Evolutionary conservation across 2,797 vertebrate species (phyloP).

Genomic region (Amblyraja radiata): DNA sequence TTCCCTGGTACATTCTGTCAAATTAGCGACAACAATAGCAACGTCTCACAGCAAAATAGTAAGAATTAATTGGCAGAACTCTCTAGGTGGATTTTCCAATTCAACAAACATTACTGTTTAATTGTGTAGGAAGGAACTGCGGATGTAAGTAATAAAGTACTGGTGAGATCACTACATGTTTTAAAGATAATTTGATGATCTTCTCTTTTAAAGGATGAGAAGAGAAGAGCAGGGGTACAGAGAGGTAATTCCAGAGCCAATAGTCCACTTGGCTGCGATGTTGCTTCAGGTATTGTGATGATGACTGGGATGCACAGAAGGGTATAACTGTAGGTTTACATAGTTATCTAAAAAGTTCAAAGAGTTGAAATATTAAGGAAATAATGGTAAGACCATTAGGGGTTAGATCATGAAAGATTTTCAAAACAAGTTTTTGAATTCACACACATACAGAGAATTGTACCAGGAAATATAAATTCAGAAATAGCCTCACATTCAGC

Average conservation of each 20-base stretch:
- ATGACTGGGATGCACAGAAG: background rate
- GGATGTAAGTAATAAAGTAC: background rate
- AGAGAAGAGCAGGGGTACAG: background rate
- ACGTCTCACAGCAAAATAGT: background rate
- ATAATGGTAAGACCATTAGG: no score
- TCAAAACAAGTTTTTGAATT: background rate
- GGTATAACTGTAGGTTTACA: background rate
- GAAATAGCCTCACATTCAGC: background rate
- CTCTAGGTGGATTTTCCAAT: background rate
- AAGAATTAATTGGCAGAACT: background rate
- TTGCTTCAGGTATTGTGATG: no score
- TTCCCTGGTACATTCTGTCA: background rate
- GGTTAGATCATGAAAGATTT: background rate
- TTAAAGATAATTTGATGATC: background rate
- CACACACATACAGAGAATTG: background rate
- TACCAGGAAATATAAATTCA: background rate
- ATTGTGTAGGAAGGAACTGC: background rate
- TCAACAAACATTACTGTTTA: background rate
- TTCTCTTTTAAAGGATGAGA: background rate
- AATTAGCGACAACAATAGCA: background rate
- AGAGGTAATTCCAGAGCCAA: background rate
- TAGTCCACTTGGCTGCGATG: background rate
- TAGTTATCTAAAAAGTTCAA: background rate
- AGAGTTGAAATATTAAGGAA: no score
- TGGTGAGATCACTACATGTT: background rate